Evolutionary conservation across 2,113 vertebrate genomes (phyloP), one percentile per base, ranked within the genome.

Genomic region (Tetrao urogallus): DNA sequence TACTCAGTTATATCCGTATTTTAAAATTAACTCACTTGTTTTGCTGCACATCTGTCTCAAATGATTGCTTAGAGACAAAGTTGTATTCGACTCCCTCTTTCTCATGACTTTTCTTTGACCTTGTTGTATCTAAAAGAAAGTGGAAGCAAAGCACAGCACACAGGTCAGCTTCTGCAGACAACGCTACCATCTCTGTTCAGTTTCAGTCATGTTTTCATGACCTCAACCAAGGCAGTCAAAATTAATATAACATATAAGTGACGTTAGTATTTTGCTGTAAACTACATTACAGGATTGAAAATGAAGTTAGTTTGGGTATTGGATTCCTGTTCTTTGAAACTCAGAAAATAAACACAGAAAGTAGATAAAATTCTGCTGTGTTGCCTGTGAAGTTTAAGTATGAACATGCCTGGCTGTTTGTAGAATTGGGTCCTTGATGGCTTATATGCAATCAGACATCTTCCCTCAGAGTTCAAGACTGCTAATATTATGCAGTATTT

Each of bases 61-160:
- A 99, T 1, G 98, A 97, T 52, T 98, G 98, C 96, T 98, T 99
- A 36, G 98, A 98, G 89, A 99, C 98, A 90, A 99, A 99, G 96
- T 99, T 98, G 90, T 99, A 99, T 79, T 99, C 99, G 34, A 99
- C 97, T 32, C 99, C 99, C 48, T 99, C 99, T 72, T 98, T 98
- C 97, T 99, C 99, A 1, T 99, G 98, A 94, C 97, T 98, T 95
- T 98, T 99, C 79, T 98, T 98, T 94, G 98, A 96, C 81, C 99
- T 98, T 66, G 99, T 99, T 83, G 99, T 99, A 94, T 99, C 99
- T 98, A 88, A 77, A 93, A 96, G 50, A 79, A 90, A 79, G 79
- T 18, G 34, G 78, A 91, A 77, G 25, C 43, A 40, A 61, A 43
- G 92, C 77, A 86, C 0, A 7, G n/a, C 40, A 73, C 24, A 87